Evolutionary conservation across 2,888 invertebrate genomes (phyloP).

Genomic region (Encarsia formosa): DNA sequence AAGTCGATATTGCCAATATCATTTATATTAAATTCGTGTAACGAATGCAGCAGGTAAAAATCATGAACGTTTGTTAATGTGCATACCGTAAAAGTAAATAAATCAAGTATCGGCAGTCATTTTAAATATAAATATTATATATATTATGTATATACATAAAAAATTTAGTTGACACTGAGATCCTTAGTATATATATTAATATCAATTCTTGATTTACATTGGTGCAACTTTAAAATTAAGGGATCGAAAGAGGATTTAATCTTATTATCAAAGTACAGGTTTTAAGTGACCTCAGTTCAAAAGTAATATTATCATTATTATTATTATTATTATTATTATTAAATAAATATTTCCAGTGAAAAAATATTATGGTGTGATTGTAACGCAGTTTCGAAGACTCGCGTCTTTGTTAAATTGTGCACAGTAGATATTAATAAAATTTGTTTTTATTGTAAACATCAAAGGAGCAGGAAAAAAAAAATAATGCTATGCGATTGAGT

Average conservation of each 20-base stretch:
- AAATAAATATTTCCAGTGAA: slow-evolving; percentile 44
- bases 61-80: slow-evolving; percentile 45
- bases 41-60: slow-evolving; percentile 36
- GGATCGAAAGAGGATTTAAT: slow-evolving; percentile 15
- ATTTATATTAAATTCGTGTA: slow-evolving; percentile 50
- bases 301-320: slow-evolving; percentile 47
- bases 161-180: slow-evolving; percentile 38
- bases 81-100: slow-evolving; percentile 38
- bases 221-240: slow-evolving; percentile 38
- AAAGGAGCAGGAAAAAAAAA: slow-evolving; percentile 3
- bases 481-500: slow-evolving; percentile 20
- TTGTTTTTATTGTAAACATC: background rate
- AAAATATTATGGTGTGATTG: slow-evolving; percentile 49
- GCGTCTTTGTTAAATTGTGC: too few relatives aligned
- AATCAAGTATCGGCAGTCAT: slow-evolving; percentile 37
- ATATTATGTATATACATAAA: slow-evolving; percentile 26
- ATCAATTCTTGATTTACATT: slow-evolving; percentile 39
- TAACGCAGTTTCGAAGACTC: slow-evolving; percentile 29
- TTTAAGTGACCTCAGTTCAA: slow-evolving; percentile 20
- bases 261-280: too few relatives aligned
- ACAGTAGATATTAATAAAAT: background rate
- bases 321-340: slow-evolving; percentile 44
- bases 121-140: slow-evolving; percentile 34
- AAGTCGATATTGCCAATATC: slow-evolving; percentile 48
- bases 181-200: slow-evolving; percentile 40